These are phyloP conservation scores for Erythrocercus mccallii DNA, from an alignment of 2,113 vertebrate genomes.

Conservation along the genomic window DNA sequence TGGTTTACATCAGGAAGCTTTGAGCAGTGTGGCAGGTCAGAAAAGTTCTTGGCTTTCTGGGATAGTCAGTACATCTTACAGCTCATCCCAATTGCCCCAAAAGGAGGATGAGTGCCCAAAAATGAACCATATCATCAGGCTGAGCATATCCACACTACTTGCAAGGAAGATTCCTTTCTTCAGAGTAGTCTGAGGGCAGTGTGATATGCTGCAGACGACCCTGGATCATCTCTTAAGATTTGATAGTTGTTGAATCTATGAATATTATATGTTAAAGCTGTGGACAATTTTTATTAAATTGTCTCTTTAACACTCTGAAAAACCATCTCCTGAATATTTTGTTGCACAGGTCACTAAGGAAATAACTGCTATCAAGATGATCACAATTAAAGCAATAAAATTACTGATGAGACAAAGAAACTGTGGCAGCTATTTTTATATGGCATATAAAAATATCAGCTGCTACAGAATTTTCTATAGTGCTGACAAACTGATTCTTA, in stretches of 20 bases:
- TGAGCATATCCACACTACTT: neutral
- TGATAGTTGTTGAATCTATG: neutral
- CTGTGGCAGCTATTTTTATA: neutral
- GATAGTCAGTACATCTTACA: neutral
- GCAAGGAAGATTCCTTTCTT: neutral
- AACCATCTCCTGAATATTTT: neutral
- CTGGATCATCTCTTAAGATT: neutral
- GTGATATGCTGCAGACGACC: neutral
- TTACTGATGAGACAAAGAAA: constrained; percentile 31
- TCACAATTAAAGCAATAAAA: constrained; percentile 34
- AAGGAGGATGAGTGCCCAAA: neutral
- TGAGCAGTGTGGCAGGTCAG: neutral
- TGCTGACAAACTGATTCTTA: constrained; percentile 18
- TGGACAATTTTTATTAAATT: neutral
- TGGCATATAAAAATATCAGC: constrained; percentile 22
- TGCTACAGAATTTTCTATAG: neutral
- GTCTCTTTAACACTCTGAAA: neutral
- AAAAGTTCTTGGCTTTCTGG: neutral
- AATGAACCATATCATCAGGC: neutral
- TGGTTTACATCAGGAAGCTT: neutral
- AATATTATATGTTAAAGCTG: neutral
- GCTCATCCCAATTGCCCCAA: neutral
- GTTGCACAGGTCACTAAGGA: constrained; percentile 3
- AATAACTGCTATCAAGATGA: constrained; percentile 7
- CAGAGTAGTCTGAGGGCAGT: neutral